Percentiles rank a stretch among this genome's conserved stretches.
These are phyloP conservation scores for Spermophilus dauricus DNA, from an alignment of 2,113 vertebrate genomes.

Conservation along the genomic window DNA sequence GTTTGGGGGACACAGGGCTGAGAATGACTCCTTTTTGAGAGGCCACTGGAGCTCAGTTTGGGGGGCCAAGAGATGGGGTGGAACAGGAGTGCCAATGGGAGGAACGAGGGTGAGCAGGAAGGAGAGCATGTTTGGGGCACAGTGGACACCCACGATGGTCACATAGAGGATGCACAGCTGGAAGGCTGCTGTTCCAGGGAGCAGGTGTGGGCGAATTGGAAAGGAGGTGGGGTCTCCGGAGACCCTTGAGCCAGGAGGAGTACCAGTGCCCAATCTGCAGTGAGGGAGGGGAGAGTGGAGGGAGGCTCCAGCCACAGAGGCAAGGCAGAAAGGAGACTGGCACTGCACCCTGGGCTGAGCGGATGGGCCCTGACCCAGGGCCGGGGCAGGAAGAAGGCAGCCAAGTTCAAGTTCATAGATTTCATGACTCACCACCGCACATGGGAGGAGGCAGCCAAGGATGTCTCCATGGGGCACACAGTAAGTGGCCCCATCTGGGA, in stretches of 20 bases:
- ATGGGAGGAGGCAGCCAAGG: neutral
- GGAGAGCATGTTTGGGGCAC: neutral
- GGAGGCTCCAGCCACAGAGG: neutral
- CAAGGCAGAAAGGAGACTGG: neutral
- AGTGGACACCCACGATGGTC: neutral
- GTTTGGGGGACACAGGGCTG: neutral
- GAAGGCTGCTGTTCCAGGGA: neutral
- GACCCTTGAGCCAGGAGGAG: neutral
- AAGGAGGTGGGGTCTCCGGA: rapidly evolving
- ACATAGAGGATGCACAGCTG: neutral
- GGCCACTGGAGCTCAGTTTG: neutral
- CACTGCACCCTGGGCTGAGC: neutral
- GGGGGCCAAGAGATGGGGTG: neutral
- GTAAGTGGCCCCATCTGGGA: neutral
- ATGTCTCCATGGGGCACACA: rapidly evolving
- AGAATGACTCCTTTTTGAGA: neutral
- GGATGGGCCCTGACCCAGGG: neutral
- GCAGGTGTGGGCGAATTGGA: neutral
- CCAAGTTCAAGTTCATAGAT: neutral
- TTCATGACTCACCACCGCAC: neutral
- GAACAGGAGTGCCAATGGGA: neutral
- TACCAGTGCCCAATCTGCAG: neutral
- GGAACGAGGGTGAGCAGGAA: neutral
- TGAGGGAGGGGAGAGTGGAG: rapidly evolving
- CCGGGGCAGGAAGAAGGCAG: neutral